Base-by-base conservation (phyloP, 1,140 invertebrate genomes). In the Ceratitis capitata region DNA sequence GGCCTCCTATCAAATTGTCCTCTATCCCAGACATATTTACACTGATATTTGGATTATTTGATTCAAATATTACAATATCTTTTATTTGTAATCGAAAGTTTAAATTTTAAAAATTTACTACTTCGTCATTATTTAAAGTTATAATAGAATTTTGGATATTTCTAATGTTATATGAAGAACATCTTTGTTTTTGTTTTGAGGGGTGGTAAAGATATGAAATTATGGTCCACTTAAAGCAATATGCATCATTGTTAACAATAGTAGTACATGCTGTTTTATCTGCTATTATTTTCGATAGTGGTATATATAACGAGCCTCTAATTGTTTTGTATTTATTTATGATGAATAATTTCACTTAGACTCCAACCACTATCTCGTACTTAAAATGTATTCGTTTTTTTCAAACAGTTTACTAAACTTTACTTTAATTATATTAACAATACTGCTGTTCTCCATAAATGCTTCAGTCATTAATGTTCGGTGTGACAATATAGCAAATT, bases 261-360 rank as follows among this genome's bases (percentile, higher is more conserved):
- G 64, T 84, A 42, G 42, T 26, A 64, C 56, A 64, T 2, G 56
- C 83, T 84, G n/a, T 64, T 84, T 84, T 85, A 12, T 78, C 49
- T n/a, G 7, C 5, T 16, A 85, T 51, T 19, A 9, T 35, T 78
- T 61, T 32, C 35, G 84, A 64, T 51, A n/a, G n/a, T n/a, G n/a
- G n/a, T n/a, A n/a, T n/a, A n/a, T n/a, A n/a, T n/a, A n/a, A n/a
- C n/a, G n/a, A n/a, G n/a, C n/a, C n/a, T n/a, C 64, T 85, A 19
- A 86, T 32, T 82, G 89, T 89, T 74, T 87, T 86, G 86, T 88
- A 92, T 85, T 88, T 89, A 85, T 88, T 88, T n/a, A 92, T 88
- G 86, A 83, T 89, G 85, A 10, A 87, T 39, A 26, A 90, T 90
- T 86, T 74, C 39, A 29, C 7, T 53, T 85, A 83, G n/a, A n/a